Percentiles rank a stretch among this genome's conserved stretches.
phyloP scores from a whole-genome alignment of 2,797 vertebrate species.

The Florisuga fusca region DNA sequence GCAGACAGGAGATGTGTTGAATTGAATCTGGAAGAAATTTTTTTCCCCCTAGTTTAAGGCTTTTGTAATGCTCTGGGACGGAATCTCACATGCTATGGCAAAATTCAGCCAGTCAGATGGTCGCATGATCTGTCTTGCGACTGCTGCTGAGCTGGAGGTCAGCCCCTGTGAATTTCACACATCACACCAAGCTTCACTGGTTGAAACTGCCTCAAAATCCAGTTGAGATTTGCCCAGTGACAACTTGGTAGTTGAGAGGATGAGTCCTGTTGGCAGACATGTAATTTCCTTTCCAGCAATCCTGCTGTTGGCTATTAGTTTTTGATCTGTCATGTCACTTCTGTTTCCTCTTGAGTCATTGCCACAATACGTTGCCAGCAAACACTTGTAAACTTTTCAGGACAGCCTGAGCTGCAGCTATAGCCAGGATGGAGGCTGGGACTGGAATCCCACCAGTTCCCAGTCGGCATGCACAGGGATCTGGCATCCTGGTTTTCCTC shows the following conservation, averaged over 20 bases:
- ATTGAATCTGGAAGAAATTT: background rate
- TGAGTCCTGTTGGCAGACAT: background rate
- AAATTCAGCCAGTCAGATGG: background rate
- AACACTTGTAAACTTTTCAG: background rate
- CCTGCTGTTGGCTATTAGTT: background rate
- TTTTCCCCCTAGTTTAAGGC: background rate
- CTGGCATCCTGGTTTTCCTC: background rate
- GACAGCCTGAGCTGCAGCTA: background rate
- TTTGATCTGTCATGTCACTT: background rate
- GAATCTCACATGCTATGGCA: background rate
- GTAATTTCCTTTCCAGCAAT: background rate
- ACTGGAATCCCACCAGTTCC: rapidly evolving
- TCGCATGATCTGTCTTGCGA: background rate
- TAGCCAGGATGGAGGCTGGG: background rate
- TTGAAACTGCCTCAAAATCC: background rate
- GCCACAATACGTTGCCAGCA: background rate
- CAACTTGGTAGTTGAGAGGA: background rate
- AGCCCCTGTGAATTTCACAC: background rate
- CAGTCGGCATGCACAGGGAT: background rate
- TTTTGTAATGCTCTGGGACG: background rate
- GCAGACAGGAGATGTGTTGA: background rate
- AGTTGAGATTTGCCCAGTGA: background rate
- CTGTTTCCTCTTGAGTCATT: background rate
- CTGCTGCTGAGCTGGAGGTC: constrained; percentile 1
- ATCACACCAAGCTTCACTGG: background rate